phyloP scores from a whole-genome alignment of 2,113 vertebrate genomes.

The Hyperopisus bebe region DNA sequence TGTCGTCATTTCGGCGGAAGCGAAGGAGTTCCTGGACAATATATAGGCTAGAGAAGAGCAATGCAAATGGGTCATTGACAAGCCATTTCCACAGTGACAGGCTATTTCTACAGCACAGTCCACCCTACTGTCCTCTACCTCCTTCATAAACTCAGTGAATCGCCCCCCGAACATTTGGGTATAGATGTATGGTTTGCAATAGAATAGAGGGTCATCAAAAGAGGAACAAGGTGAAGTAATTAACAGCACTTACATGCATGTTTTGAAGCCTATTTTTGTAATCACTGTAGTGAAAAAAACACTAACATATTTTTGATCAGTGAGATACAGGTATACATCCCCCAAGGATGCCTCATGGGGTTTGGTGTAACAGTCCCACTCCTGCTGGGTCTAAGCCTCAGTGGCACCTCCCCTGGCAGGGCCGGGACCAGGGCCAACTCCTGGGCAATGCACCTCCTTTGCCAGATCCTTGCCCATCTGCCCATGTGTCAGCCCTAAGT shows the following conservation, averaged over 20 bases:
- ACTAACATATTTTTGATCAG: neutral
- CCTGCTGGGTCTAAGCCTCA: constrained; percentile 22
- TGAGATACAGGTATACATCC: neutral
- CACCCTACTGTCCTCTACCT: neutral
- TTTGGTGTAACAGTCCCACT: neutral
- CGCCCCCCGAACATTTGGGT: neutral
- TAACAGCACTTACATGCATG: neutral
- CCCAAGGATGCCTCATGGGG: neutral
- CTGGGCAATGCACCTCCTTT: constrained; percentile 37
- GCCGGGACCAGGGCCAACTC: constrained; percentile 40
- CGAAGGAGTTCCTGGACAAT: neutral
- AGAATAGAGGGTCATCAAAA: neutral
- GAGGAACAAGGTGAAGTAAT: neutral
- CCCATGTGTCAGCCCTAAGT: constrained; percentile 53
- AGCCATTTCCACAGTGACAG: neutral
- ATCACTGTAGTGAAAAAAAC: neutral
- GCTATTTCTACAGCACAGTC: neutral
- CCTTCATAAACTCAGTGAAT: neutral
- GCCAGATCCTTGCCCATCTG: constrained; percentile 39
- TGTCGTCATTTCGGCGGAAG: neutral
- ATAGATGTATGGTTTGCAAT: neutral
- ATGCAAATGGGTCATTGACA: neutral
- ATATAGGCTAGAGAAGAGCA: neutral
- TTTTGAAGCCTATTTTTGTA: neutral
- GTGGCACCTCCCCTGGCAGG: constrained; percentile 23